These are phyloP conservation scores for Microplitis manilae DNA, from an alignment of 2,888 invertebrate species.

Conservation along the genomic window DNA sequence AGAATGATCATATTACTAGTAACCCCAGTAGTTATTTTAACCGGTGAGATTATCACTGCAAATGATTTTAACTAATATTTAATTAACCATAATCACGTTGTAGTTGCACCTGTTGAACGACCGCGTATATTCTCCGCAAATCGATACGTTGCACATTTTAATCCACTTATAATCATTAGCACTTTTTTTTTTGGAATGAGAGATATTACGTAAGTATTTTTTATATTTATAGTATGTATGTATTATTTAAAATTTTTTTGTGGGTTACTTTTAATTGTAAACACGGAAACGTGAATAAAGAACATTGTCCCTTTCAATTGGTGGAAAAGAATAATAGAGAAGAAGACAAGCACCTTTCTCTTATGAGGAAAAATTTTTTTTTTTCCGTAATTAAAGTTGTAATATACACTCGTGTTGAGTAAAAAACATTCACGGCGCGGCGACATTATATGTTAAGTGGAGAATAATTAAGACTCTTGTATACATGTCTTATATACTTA, in stretches of 20 bases:
- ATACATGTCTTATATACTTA: conserved; percentile 35
- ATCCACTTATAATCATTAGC: no score
- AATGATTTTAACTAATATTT: conserved; percentile 28
- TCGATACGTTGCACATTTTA: not conserved
- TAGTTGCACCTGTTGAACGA: conserved; percentile 26
- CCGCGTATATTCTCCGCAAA: not conserved
- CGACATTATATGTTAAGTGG: conserved; percentile 51
- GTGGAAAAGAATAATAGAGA: conserved; percentile 12
- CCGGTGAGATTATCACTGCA: not conserved
- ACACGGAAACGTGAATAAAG: conserved; percentile 14
- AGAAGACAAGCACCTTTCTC: conserved; percentile 42
- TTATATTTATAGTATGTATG: not conserved
- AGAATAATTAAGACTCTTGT: conserved; percentile 46
- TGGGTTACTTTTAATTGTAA: not conserved
- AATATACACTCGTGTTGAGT: conserved; percentile 22
- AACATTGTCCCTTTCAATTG: conserved; percentile 48
- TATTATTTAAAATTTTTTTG: not conserved
- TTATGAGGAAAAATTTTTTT: conserved; percentile 10
- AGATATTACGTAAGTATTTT: no score
- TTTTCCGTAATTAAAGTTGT: conserved; percentile 49
- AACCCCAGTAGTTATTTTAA: conserved; percentile 4
- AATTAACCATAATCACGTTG: conserved; percentile 26
- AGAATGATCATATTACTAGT: conserved; percentile 20
- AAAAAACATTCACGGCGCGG: conserved; percentile 35
- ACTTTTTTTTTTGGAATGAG: no score